Evolutionary conservation across 2,797 vertebrate genomes (phyloP).

Genomic region (Mormyrops attenuatus): DNA sequence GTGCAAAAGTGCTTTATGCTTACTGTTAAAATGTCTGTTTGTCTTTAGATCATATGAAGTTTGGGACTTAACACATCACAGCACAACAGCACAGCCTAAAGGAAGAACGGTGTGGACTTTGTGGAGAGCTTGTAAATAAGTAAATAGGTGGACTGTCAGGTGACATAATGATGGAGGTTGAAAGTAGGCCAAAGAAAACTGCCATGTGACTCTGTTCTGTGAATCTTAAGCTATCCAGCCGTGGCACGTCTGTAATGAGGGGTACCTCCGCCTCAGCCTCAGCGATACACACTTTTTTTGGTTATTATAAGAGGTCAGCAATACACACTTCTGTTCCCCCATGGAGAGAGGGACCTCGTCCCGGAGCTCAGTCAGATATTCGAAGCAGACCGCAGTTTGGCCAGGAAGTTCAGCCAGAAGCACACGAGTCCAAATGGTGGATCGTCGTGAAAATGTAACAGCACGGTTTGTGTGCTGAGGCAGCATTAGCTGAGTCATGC

Average conservation of each 20-base stretch:
- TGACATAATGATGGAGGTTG: background rate
- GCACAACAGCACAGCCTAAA: background rate
- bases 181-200: background rate
- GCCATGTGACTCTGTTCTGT: background rate
- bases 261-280: background rate
- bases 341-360: background rate
- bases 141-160: background rate
- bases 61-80: background rate
- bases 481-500: background rate
- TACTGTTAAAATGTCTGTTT: background rate
- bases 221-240: background rate
- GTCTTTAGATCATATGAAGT: background rate
- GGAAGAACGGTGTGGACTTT: background rate
- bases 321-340: background rate
- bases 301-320: background rate
- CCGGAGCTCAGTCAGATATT: background rate
- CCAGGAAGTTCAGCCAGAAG: background rate
- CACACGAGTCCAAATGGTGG: background rate
- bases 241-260: background rate
- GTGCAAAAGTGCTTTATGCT: background rate
- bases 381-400: background rate
- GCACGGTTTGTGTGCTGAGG: background rate
- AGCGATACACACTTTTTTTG: background rate
- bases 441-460: background rate
- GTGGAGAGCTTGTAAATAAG: background rate